A percentile compares a stretch with the other conserved stretches of the same genome.
Evolutionary conservation across 53 echinoderm and acorn worm genomes (phyloP).

Genomic region (Stichopus horrens): DNA sequence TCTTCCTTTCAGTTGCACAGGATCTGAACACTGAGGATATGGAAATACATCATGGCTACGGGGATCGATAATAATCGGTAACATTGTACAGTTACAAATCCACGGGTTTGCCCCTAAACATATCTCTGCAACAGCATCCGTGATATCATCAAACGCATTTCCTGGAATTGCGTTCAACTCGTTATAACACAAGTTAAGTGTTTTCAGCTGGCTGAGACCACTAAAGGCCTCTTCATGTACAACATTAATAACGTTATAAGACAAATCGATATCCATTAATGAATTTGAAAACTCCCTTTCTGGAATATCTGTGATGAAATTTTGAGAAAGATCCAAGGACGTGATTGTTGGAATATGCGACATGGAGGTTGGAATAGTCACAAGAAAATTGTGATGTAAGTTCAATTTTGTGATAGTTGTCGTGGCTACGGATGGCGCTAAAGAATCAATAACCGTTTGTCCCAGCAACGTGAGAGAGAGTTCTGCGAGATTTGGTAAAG

Average conservation of each 20-base stretch:
- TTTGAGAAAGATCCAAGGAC: conserved; percentile 29
- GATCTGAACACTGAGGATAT: not conserved
- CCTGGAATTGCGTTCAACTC: not conserved
- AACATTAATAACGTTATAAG: not conserved
- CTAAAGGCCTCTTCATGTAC: not conserved
- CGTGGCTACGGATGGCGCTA: not conserved
- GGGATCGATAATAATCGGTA: not conserved
- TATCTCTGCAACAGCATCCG: not conserved
- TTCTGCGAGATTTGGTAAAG: conserved; percentile 23
- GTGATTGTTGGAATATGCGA: conserved; percentile 14
- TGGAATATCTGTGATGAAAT: not conserved
- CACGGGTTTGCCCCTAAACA: conserved; percentile 26
- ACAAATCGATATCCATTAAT: conserved; percentile 8
- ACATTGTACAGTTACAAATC: conserved; percentile 18
- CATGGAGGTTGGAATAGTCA: conserved; percentile 22
- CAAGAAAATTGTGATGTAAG: conserved; percentile 30
- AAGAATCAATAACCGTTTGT: conserved; percentile 22
- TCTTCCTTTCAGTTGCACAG: not conserved
- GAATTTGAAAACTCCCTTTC: not conserved
- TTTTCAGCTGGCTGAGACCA: not conserved
- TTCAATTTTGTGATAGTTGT: conserved; percentile 15
- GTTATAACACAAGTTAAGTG: conserved; percentile 17
- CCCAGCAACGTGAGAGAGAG: conserved; percentile 27
- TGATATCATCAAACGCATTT: not conserved
- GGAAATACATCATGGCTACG: conserved; percentile 5